Conservation (phyloP, 2,113 vertebrate species). For the Chrysemys picta region DNA sequence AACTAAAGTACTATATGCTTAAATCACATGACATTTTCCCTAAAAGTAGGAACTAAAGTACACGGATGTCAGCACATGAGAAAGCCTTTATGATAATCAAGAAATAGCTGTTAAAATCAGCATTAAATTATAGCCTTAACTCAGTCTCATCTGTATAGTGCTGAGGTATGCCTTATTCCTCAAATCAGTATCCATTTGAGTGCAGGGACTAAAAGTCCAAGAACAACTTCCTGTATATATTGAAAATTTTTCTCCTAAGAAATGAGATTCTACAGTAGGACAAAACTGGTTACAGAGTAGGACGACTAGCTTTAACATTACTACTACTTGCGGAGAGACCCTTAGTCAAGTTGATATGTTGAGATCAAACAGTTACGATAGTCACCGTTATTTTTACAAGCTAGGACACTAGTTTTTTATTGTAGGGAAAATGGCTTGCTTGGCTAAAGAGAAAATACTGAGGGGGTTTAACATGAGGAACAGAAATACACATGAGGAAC, state of each 20-base stretch:
- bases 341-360: background rate
- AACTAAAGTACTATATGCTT: slow-evolving; percentile 6
- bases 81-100: background rate
- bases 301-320: rapidly evolving
- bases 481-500: rapidly evolving
- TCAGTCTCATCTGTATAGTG: background rate
- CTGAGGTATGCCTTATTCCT: slow-evolving; percentile 24
- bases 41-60: background rate
- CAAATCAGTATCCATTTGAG: background rate
- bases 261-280: rapidly evolving
- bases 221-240: background rate
- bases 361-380: background rate
- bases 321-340: background rate
- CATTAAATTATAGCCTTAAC: background rate
- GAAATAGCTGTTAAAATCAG: background rate
- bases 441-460: slow-evolving; percentile 22
- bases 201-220: background rate
- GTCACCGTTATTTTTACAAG: slow-evolving; percentile 26
- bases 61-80: background rate
- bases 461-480: background rate
- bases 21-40: rapidly evolving
- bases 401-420: background rate
- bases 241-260: background rate
- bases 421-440: background rate
- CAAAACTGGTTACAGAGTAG: rapidly evolving